Evolutionary conservation across 2,888 invertebrate genomes (phyloP), one percentile per base, ranked within the genome.

Genomic region (Tineola bisselliella): DNA sequence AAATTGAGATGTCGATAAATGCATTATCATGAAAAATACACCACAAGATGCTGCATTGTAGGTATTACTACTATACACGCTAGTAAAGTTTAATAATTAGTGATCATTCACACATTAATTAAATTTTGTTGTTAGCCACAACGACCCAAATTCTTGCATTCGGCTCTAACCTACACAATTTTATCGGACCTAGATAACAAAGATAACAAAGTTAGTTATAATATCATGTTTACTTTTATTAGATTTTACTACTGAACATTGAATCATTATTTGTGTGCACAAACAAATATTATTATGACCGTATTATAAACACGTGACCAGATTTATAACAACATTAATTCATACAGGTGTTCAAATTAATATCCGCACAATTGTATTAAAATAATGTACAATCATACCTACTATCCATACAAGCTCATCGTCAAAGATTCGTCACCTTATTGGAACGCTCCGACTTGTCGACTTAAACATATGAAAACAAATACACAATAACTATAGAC

Each of bases 121-220:
- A n/a, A 38, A 38, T 38, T 12, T 6, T 38, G n/a, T 38, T 6
- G 38, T 38, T 38, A n/a, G 38, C 38, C 38, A 38, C 38, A 17
- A 66, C 83, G 84, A 82, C 86, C 86, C 76, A 81, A 84, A 81
- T 84, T 77, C 30, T 70, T 61, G 58, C 52, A 69, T 48, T 8
- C 48, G 6, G n/a, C 25, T 18, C 12, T 56, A 19, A 19, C 56
- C 56, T 56, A 56, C 25, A 19, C 11, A 25, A 30, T 56, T 56
- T 58, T 58, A 58, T 58, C 58, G 19, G 30, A n/a, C 33, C 58
- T 33, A 33, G 58, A 58, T 58, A 58, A 58, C 58, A 33, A 1
- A 33, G 58, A 58, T 58, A 58, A 58, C 31, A 33, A n/a, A 8
- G 56, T 31, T 58, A 17, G 33, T 13, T 58, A 33, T 30, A 25